Percentiles rank a stretch among this genome's conserved stretches.
These are phyloP conservation scores for Xiphydria camelus DNA, from an alignment of 2,888 invertebrate genomes.

Conservation along the genomic window DNA sequence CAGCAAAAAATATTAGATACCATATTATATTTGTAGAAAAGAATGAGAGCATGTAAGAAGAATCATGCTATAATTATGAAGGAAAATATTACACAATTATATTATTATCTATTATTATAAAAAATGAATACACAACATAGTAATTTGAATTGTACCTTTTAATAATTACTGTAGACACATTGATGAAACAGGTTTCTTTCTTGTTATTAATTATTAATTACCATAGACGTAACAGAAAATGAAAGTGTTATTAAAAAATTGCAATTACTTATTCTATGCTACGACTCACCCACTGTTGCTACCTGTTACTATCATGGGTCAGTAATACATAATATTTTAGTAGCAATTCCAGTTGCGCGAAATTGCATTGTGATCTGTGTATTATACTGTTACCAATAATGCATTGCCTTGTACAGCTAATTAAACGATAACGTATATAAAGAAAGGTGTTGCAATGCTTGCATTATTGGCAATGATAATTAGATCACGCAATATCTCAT, in stretches of 20 bases:
- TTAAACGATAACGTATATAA: no score
- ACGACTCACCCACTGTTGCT: no score
- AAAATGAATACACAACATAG: conserved; percentile 57
- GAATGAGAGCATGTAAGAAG: conserved; percentile 47
- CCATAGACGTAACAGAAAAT: conserved; percentile 55
- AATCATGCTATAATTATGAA: conserved; percentile 52
- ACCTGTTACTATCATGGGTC: no score
- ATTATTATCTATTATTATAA: conserved; percentile 57
- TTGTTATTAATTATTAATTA: conserved; percentile 57
- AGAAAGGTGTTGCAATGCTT: no score
- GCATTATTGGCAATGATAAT: no score
- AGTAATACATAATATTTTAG: no score
- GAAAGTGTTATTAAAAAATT: conserved; percentile 54
- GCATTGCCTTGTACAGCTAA: no score
- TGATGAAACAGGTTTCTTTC: conserved; percentile 52
- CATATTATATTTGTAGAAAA: conserved; percentile 56
- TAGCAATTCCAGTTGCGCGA: no score
- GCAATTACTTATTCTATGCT: conserved; percentile 44
- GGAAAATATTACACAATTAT: conserved; percentile 46
- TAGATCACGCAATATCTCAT: no score
- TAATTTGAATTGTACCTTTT: conserved; percentile 58
- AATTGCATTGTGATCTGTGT: no score
- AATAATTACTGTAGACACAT: conserved; percentile 57
- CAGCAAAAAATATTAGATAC: conserved; percentile 47
- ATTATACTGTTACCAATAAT: no score